Evolutionary conservation across 2,113 vertebrate species (phyloP), one percentile per base, ranked within the genome.

Genomic region (Chloropsis cyanopogon): DNA sequence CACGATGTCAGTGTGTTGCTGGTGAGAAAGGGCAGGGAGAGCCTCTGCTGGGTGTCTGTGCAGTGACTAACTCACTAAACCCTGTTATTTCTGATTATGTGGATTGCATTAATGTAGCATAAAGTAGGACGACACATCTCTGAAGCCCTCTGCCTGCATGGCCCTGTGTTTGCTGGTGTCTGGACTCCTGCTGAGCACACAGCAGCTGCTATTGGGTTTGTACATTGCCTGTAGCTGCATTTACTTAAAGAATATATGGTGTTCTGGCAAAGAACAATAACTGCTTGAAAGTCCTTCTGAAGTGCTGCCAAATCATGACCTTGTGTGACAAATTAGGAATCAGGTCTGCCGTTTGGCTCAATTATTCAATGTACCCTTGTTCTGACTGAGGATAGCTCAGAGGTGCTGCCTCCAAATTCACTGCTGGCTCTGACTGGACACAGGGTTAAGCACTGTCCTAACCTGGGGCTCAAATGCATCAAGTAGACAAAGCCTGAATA

Each of bases 1-100:
- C 26, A 4, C 0, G 0, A 15, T 3, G 1, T 53, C 0, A 0
- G 7, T 42, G 46, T 79, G 61, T 46, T 9, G 2, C 65, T 64
- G 53, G 50, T 85, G 56, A 46, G 56, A 70, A 46, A 20, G 65
- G 31, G 22, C 61, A 86, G 63, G 47, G 35, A 33, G 56, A 60
- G 39, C 22, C 54, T 65, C 60, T 57, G 18, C 14, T 57, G 47
- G 23, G 23, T 83, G 57, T 68, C 44, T 80, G 29, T 61, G 64
- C 35, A 26, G 20, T 46, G 24, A 59, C 39, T 57, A 24, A 53
- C 49, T 84, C 24, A 17, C 56, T 66, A 10, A 28, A 52, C 21
- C n/a, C 60, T 73, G 0, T 69, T 71, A 33, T 24, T 77, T 81
- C 61, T 72, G 41, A 47, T 86, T 29, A 12, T 37, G 9, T 65